These are phyloP conservation scores for Leptobrachium ailaonicum DNA, from an alignment of 2,113 vertebrate genomes.

Conservation along the genomic window DNA sequence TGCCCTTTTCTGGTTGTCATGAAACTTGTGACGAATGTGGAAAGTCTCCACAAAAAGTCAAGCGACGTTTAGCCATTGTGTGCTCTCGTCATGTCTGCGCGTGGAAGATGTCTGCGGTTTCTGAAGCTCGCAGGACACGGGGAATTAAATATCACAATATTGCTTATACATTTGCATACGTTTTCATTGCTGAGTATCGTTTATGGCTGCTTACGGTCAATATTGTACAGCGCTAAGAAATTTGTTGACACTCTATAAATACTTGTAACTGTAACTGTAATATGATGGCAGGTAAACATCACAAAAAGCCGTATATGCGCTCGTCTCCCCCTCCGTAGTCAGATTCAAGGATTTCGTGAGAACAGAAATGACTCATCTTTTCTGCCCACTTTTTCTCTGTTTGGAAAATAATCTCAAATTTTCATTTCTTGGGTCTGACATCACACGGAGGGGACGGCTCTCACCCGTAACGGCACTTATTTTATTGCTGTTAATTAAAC, in stretches of 20 bases:
- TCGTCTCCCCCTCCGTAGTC: neutral
- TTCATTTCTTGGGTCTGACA: conserved; percentile 45
- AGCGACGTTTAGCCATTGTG: neutral
- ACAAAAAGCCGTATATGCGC: neutral
- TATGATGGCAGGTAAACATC: neutral
- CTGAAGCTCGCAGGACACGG: neutral
- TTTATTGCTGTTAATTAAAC: too few relatives aligned
- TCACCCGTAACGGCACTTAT: too few relatives aligned
- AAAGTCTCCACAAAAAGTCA: neutral
- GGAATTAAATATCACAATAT: neutral
- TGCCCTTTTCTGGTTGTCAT: too few relatives aligned
- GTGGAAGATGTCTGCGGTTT: conserved; percentile 15
- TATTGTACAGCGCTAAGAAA: neutral
- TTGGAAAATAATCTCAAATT: conserved; percentile 18
- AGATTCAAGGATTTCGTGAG: conserved; percentile 14
- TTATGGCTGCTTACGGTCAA: neutral
- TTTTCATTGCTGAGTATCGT: conserved; percentile 14
- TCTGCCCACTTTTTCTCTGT: conserved; percentile 41
- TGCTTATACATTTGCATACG: conserved; percentile 21
- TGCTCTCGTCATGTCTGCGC: neutral
- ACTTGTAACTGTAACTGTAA: neutral
- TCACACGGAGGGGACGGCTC: conserved; percentile 19
- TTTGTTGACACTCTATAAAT: too few relatives aligned
- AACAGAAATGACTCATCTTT: conserved; percentile 35
- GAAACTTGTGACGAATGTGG: neutral